phyloP scores from a whole-genome alignment of 2,797 vertebrate species.

The Eospalax fontanierii region DNA sequence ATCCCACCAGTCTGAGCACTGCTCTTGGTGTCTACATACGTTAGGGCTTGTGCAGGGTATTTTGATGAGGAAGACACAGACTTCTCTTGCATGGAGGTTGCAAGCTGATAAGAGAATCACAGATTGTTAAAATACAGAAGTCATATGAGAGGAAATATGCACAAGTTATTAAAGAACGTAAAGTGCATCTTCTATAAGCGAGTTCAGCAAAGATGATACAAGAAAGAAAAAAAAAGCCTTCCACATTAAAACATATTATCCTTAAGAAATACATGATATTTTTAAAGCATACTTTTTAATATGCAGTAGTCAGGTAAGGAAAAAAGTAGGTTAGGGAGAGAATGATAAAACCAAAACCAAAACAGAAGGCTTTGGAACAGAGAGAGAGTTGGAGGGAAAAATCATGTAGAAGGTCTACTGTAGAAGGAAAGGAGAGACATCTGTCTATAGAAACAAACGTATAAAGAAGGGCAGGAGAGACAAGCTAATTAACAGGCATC shows the following conservation, averaged over 20 bases:
- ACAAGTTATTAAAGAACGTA: not conserved
- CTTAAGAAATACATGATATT: not conserved
- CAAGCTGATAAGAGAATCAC: not conserved
- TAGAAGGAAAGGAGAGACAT: not conserved
- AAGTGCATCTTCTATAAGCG: not conserved
- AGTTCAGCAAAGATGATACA: not conserved
- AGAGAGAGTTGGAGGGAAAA: not conserved
- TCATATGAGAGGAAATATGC: not conserved
- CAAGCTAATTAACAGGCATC: not conserved
- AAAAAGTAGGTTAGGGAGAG: not conserved
- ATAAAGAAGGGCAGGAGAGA: not conserved
- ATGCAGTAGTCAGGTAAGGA: not conserved
- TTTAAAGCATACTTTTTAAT: slow-evolving; percentile 8
- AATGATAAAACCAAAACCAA: not conserved
- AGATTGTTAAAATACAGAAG: not conserved
- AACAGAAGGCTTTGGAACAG: not conserved
- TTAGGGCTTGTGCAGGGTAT: not conserved
- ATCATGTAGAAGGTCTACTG: not conserved
- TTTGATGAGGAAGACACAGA: not conserved
- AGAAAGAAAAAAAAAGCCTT: not conserved
- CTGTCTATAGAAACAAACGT: not conserved
- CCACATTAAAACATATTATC: not conserved
- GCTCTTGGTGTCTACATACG: not conserved
- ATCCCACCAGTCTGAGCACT: not conserved
- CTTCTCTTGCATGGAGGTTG: not conserved